A percentile compares a stretch with the other conserved stretches of the same genome.
Conservation (phyloP, 2,888 invertebrate species). For the Buathra laborator region DNA sequence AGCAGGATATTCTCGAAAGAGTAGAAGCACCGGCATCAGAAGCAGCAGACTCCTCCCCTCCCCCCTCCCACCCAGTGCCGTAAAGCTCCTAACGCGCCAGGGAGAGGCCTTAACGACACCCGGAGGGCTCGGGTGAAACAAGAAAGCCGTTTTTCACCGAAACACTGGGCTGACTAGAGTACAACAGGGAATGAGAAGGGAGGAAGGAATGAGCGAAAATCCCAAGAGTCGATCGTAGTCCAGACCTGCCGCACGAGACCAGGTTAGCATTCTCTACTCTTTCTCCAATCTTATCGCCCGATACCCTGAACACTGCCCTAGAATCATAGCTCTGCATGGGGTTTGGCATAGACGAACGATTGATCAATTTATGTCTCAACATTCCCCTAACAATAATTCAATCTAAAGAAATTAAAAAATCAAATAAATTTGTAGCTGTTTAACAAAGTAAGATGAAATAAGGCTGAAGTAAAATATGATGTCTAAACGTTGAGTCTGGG, state of each 20-base stretch:
- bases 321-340: slow-evolving; percentile 2
- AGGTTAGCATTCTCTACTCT: slow-evolving; percentile 28
- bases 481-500: background rate
- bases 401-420: background rate
- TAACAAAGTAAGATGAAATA: background rate
- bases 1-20: slow-evolving; percentile 56
- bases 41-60: background rate
- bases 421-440: background rate
- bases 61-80: background rate
- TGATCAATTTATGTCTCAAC: slow-evolving; percentile 5
- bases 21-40: slow-evolving; percentile 26
- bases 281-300: background rate
- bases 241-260: slow-evolving; percentile 48
- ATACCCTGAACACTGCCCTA: background rate
- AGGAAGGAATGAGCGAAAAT: slow-evolving; percentile 40
- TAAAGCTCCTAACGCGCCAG: slow-evolving; percentile 22
- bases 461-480: background rate
- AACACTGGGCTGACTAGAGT: slow-evolving; percentile 15
- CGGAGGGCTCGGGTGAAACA: slow-evolving; percentile 51
- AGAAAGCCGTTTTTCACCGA: slow-evolving; percentile 57
- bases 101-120: slow-evolving; percentile 60
- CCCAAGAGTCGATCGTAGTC: slow-evolving; percentile 43
- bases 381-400: background rate
- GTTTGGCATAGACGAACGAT: background rate
- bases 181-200: background rate